Evolutionary conservation across 2,113 vertebrate species (phyloP), one percentile per base, ranked within the genome.

Genomic region (Atherinomorus stipes): DNA sequence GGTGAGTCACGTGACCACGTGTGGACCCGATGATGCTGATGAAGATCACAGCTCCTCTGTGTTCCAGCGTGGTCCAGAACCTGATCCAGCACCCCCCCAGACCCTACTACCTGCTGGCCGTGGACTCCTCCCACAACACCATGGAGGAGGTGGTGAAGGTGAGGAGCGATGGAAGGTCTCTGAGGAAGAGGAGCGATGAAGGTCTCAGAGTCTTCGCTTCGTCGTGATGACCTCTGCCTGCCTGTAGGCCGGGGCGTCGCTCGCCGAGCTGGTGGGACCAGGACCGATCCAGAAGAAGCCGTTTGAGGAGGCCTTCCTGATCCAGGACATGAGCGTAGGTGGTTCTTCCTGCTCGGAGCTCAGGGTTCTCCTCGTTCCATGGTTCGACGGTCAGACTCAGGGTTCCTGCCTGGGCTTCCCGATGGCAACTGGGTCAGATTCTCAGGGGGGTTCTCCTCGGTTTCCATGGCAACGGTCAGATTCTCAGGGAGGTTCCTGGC

Each of bases 131-230:
- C 10, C 88, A 85, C 47, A 92, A 94, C 19, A 96, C 94, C 0
- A 82, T 96, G 83, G 89, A 93, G 76, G 93, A 96, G 44, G 80
- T 98, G 15, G 19, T 98, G 59, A 95, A 94, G 95, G 98, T 98
- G 84, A 57, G 51, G 7, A 8, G 11, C 4, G 49, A 42, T 15
- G 18, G n/a, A 11, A 31, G 53, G n/a, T 2, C 13, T n/a, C 47
- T 23, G n/a, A 2, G 4, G n/a, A n/a, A n/a, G n/a, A n/a, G n/a
- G n/a, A n/a, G n/a, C n/a, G n/a, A n/a, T n/a, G n/a, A n/a, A n/a
- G n/a, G n/a, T n/a, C n/a, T n/a, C n/a, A n/a, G 16, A 1, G 8
- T 4, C 12, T 1, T 26, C 11, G 11, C 4, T 6, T 3, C 5
- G 7, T 8, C 7, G 4, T 4, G 6, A 53, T 4, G 25, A 49